Evolutionary conservation across 2,888 invertebrate genomes (phyloP).

Genomic region (Eristalinus aeneus): DNA sequence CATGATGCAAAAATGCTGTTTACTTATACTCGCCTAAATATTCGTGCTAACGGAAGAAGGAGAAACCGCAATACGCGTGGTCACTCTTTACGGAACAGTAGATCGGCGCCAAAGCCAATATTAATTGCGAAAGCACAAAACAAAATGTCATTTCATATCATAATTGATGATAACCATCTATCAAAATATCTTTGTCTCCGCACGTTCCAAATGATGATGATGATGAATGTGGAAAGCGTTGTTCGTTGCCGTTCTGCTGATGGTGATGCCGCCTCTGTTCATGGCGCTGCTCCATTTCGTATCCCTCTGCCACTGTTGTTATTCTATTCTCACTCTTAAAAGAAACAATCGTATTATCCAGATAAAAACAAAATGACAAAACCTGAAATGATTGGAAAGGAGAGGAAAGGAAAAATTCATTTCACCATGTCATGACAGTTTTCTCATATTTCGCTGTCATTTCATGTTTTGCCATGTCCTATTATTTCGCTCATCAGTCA

Average conservation of each 20-base stretch:
- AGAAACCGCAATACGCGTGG: slow-evolving; percentile 14
- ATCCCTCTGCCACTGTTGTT: slow-evolving; percentile 20
- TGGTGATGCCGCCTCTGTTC: slow-evolving; percentile 18
- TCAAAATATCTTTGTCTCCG: slow-evolving; percentile 66
- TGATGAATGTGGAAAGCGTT: slow-evolving; percentile 64
- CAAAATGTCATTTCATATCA: slow-evolving; percentile 69
- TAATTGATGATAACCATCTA: slow-evolving; percentile 71
- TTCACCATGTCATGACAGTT: slow-evolving; percentile 67
- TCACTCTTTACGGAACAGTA: background rate
- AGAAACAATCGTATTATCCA: slow-evolving; percentile 39
- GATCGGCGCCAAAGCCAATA: slow-evolving; percentile 66
- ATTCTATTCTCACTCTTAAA: slow-evolving; percentile 35
- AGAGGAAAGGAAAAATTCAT: slow-evolving; percentile 63
- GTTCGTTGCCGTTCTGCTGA: slow-evolving; percentile 40
- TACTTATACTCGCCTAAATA: no score
- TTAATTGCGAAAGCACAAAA: slow-evolving; percentile 69
- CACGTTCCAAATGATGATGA: slow-evolving; percentile 50
- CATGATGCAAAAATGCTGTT: no score
- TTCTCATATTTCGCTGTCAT: slow-evolving; percentile 71
- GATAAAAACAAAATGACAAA: slow-evolving; percentile 6
- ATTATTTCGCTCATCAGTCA: slow-evolving; percentile 70
- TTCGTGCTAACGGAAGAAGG: background rate
- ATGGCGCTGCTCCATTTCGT: slow-evolving; percentile 55
- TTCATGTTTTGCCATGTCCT: slow-evolving; percentile 70
- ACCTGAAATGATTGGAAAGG: slow-evolving; percentile 22